Evolutionary conservation across 2,888 invertebrate genomes (phyloP).

Genomic region (Matsumyia berberina): DNA sequence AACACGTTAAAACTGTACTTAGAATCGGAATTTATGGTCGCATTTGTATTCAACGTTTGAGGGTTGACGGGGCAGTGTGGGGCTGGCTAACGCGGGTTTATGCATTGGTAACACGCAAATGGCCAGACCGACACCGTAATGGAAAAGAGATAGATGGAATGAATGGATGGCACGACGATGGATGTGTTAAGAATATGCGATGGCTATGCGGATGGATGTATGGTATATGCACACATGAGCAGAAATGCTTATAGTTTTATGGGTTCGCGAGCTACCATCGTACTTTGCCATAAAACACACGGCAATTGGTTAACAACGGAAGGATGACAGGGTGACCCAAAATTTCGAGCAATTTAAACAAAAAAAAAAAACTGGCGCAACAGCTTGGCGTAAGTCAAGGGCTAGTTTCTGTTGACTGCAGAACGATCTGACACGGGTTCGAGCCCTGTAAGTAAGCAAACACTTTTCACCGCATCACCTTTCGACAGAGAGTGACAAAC

Average conservation of each 20-base stretch:
- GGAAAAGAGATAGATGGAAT: constrained; percentile 58
- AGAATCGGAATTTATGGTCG: constrained; percentile 77
- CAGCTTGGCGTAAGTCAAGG: no score
- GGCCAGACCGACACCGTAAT: constrained; percentile 28
- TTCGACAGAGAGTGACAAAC: no score
- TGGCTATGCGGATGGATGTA: constrained; percentile 54
- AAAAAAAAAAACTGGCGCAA: no score
- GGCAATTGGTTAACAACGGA: background rate
- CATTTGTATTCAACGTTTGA: constrained; percentile 68
- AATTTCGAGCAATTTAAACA: no score
- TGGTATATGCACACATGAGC: constrained; percentile 17
- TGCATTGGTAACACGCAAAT: constrained; percentile 70
- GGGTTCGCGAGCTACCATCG: constrained; percentile 45
- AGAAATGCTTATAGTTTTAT: constrained; percentile 68
- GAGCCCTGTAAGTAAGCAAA: no score
- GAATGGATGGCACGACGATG: constrained; percentile 63
- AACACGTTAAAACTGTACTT: constrained; percentile 78
- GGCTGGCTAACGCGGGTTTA: constrained; percentile 61
- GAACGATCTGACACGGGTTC: no score
- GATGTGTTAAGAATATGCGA: constrained; percentile 71
- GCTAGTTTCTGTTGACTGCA: no score
- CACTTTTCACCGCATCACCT: no score
- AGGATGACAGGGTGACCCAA: background rate
- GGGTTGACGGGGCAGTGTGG: background rate
- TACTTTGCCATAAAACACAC: constrained; percentile 48